Evolutionary conservation across 2,888 invertebrate genomes (phyloP).

Genomic region (Dryadula phaetusa): DNA sequence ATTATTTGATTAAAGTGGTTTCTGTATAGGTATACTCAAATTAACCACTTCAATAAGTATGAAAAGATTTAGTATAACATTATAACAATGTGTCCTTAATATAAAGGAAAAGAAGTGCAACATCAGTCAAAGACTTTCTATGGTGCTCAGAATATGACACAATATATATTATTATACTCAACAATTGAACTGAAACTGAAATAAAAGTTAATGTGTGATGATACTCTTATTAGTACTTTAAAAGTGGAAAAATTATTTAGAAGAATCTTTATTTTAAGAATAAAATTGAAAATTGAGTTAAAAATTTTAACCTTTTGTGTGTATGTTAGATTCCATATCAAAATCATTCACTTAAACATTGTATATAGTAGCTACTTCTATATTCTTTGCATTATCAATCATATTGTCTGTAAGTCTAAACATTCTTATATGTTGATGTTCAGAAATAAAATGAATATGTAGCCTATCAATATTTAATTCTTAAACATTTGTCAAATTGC

Average conservation of each 20-base stretch:
- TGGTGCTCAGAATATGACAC: neutral
- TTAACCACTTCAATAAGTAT: neutral
- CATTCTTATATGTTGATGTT: neutral
- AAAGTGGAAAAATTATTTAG: slow-evolving; percentile 9
- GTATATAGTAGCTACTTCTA: neutral
- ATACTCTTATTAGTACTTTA: neutral
- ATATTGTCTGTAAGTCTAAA: neutral
- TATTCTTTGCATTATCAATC: neutral
- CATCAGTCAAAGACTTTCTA: neutral
- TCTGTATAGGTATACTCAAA: neutral
- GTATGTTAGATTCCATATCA: neutral
- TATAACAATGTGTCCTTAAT: neutral
- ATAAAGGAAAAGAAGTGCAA: neutral
- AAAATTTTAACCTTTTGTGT: slow-evolving; percentile 1
- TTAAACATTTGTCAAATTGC: neutral
- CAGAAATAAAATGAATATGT: slow-evolving; percentile 21
- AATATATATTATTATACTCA: slow-evolving; percentile 1
- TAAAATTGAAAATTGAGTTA: neutral
- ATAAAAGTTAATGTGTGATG: neutral
- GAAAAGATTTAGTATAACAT: neutral
- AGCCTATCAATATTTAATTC: slow-evolving; percentile 1
- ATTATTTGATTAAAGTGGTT: slow-evolving; percentile 6
- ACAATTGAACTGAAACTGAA: neutral
- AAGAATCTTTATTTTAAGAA: slow-evolving; percentile 8
- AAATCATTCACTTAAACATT: neutral